Conservation (phyloP, 2,888 invertebrate species). For the Mythimna albipuncta region DNA sequence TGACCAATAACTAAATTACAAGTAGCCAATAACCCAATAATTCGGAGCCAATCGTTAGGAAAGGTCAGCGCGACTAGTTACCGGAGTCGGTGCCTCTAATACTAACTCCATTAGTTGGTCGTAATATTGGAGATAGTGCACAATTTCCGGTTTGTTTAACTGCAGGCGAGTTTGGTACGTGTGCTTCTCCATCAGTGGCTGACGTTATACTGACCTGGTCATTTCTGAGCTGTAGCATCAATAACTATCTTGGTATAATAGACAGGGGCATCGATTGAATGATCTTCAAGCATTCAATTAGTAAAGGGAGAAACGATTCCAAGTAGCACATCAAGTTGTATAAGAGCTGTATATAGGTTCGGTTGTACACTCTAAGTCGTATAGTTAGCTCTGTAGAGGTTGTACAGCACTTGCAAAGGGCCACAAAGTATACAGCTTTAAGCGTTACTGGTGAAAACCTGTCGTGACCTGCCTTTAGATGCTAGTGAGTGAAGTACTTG, state of each 20-base stretch:
- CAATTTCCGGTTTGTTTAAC: conserved; percentile 14
- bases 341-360: no score
- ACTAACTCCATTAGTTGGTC: conserved; percentile 27
- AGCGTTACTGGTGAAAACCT: no score
- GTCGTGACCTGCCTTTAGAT: neutral
- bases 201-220: neutral
- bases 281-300: neutral
- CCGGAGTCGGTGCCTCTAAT: conserved; percentile 3
- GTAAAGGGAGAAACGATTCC: no score
- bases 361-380: no score
- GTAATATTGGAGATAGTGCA: conserved; percentile 11
- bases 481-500: neutral
- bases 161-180: neutral
- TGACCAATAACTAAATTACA: conserved; percentile 39
- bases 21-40: conserved; percentile 38
- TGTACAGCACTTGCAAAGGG: no score
- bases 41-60: conserved; percentile 16
- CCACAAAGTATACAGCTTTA: no score
- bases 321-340: no score
- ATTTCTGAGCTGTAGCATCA: no score
- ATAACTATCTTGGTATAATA: neutral
- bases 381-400: no score
- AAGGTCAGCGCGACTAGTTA: conserved; percentile 31
- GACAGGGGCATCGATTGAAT: neutral
- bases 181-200: neutral